Evolutionary conservation across 2,888 invertebrate genomes (phyloP).

Genomic region (Netelia virgata): DNA sequence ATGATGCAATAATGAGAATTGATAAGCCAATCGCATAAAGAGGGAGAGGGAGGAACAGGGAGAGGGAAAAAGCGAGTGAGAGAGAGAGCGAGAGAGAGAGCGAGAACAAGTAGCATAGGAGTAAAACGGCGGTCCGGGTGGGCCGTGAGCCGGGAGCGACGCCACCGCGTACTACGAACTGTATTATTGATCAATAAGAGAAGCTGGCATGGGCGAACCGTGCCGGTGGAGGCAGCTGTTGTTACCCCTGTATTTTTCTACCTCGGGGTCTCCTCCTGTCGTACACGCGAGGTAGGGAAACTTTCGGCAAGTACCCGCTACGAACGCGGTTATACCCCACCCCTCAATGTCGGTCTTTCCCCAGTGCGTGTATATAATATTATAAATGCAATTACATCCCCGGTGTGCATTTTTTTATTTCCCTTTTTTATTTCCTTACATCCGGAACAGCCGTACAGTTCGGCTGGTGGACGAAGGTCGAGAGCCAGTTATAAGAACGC

Average conservation of each 20-base stretch:
- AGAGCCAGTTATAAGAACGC: background rate
- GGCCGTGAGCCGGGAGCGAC: slow-evolving; percentile 70
- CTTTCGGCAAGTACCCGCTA: background rate
- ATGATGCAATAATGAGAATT: background rate
- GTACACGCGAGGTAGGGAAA: slow-evolving; percentile 68
- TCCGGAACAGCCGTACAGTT: slow-evolving; percentile 20
- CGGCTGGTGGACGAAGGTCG: slow-evolving; percentile 28
- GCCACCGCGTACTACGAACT: slow-evolving; percentile 78
- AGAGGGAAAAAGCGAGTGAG: background rate
- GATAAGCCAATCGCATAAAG: background rate
- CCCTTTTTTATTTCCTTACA: background rate
- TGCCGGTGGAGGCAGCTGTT: slow-evolving; percentile 82
- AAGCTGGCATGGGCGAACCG: slow-evolving; percentile 81
- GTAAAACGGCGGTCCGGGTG: slow-evolving; percentile 46
- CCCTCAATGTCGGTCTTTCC: background rate
- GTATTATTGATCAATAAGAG: slow-evolving; percentile 84
- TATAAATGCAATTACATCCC: slow-evolving; percentile 23
- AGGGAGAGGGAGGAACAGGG: background rate
- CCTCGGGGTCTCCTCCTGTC: slow-evolving; percentile 70
- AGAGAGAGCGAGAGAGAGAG: background rate
- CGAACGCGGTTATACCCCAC: slow-evolving; percentile 32
- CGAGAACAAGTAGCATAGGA: slow-evolving; percentile 6
- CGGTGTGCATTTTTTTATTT: background rate
- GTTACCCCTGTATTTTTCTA: slow-evolving; percentile 80
- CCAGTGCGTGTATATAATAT: slow-evolving; percentile 20